A percentile compares a stretch with the other conserved stretches of the same genome.
Evolutionary conservation across 2,888 invertebrate genomes (phyloP).

Genomic region (Atethmia centrago): DNA sequence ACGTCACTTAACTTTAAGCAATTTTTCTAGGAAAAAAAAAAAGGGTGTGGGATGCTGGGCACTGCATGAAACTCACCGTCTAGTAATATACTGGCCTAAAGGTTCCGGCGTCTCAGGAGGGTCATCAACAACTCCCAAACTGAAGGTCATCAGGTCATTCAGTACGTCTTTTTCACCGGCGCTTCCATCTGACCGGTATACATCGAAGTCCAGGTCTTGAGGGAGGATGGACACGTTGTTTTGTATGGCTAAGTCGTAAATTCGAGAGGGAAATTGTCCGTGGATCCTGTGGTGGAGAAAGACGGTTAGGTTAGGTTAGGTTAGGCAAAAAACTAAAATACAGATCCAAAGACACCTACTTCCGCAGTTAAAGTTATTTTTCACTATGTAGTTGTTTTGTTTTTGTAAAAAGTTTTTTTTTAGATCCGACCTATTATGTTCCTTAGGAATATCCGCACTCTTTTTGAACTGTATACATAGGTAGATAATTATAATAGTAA

Average conservation of each 20-base stretch:
- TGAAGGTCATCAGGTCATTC: slow-evolving; percentile 70
- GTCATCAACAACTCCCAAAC: slow-evolving; percentile 63
- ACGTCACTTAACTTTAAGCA: too few species aligned
- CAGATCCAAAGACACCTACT: too few species aligned
- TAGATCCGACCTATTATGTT: too few species aligned
- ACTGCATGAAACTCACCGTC: slow-evolving; percentile 54
- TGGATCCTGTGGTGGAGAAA: slow-evolving; percentile 77
- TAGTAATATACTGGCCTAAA: slow-evolving; percentile 73
- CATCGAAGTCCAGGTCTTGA: slow-evolving; percentile 70
- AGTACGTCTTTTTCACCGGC: slow-evolving; percentile 54
- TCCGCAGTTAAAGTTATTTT: too few species aligned
- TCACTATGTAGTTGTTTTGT: too few species aligned
- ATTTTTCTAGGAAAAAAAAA: too few species aligned
- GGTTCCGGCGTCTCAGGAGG: slow-evolving; percentile 71
- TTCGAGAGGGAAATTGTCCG: slow-evolving; percentile 72
- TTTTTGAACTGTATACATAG: too few species aligned
- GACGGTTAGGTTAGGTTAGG: background rate
- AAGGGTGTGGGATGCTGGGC: too few species aligned
- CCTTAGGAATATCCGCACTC: too few species aligned
- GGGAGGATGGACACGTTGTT: slow-evolving; percentile 73
- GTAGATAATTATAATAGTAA: too few species aligned
- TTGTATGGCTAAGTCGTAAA: slow-evolving; percentile 73
- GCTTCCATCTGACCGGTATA: slow-evolving; percentile 72
- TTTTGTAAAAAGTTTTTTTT: too few species aligned
- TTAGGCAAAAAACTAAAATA: too few species aligned